Percentiles rank a stretch among this genome's conserved stretches.
Evolutionary conservation across 1,140 invertebrate genomes (phyloP).

Genomic region (Zaprionus nigranus): DNA sequence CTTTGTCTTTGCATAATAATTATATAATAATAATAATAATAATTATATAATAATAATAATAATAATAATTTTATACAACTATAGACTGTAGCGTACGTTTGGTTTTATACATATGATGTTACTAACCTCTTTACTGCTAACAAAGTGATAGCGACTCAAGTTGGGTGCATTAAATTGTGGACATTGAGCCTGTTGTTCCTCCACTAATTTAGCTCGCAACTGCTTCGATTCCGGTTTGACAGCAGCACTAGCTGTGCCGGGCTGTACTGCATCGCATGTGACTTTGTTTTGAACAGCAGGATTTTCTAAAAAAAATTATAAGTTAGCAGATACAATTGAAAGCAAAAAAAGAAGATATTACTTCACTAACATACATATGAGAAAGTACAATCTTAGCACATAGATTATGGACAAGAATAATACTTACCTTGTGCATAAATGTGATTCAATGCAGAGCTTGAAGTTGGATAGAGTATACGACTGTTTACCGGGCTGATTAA

Average conservation of each 20-base stretch:
- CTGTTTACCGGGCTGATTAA: constrained; percentile 33
- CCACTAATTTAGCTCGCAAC: constrained; percentile 31
- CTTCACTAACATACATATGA: too few relatives aligned
- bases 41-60: too few relatives aligned
- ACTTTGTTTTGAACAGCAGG: neutral
- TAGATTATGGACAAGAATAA: neutral
- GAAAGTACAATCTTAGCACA: too few relatives aligned
- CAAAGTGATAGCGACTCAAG: constrained; percentile 87
- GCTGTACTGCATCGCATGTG: neutral
- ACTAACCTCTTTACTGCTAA: constrained; percentile 86
- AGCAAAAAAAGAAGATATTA: too few relatives aligned
- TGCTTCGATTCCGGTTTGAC: constrained; percentile 36
- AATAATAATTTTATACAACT: too few relatives aligned
- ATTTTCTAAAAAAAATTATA: neutral
- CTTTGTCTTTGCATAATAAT: too few relatives aligned
- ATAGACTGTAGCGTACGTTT: neutral
- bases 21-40: too few relatives aligned
- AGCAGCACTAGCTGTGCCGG: neutral
- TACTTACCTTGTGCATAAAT: constrained; percentile 27
- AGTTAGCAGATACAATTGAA: too few relatives aligned
- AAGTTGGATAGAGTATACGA: constrained; percentile 47
- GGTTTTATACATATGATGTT: neutral
- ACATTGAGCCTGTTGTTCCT: constrained; percentile 51
- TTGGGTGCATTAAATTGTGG: constrained; percentile 85
- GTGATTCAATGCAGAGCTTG: constrained; percentile 22